Evolutionary conservation across 1,140 invertebrate species (phyloP).

Genomic region (Lepidurus arcticus): DNA sequence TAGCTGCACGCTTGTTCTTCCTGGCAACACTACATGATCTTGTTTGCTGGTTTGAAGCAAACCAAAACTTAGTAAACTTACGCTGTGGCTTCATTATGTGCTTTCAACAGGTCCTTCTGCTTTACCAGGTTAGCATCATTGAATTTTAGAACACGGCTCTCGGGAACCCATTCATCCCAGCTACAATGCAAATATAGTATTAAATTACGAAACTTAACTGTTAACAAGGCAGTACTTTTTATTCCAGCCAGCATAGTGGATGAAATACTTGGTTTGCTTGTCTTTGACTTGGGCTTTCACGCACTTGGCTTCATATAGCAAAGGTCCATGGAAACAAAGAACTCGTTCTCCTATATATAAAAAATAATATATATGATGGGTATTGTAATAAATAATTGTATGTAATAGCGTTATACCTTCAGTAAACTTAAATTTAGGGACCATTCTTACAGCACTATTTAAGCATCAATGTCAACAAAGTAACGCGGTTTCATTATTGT

Average conservation of each 20-base stretch:
- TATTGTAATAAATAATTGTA: not conserved
- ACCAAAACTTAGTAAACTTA: slow-evolving; percentile 36
- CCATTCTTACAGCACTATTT: not conserved
- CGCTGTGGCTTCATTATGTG: slow-evolving; percentile 59
- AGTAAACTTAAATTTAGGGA: not conserved
- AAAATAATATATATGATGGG: slow-evolving; percentile 33
- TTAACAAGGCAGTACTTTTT: slow-evolving; percentile 67
- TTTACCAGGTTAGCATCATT: slow-evolving; percentile 85
- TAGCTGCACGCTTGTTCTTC: not conserved
- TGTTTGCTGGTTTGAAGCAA: not conserved
- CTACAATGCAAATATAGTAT: slow-evolving; percentile 47
- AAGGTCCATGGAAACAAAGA: slow-evolving; percentile 89
- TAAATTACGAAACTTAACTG: slow-evolving; percentile 26
- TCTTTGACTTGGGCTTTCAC: slow-evolving; percentile 77
- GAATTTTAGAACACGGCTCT: slow-evolving; percentile 83
- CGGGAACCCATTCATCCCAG: slow-evolving; percentile 98
- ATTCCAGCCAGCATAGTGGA: slow-evolving; percentile 97
- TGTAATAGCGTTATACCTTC: not conserved
- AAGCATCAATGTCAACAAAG: no score
- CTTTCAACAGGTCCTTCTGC: slow-evolving; percentile 80
- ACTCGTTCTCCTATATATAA: slow-evolving; percentile 76
- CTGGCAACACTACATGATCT: slow-evolving; percentile 19
- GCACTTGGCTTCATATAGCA: slow-evolving; percentile 94
- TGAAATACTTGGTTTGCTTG: slow-evolving; percentile 81
- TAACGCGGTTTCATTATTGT: no score